Evolutionary conservation across 2,113 vertebrate species (phyloP).

Genomic region (Ptilorrhoa leucosticta): DNA sequence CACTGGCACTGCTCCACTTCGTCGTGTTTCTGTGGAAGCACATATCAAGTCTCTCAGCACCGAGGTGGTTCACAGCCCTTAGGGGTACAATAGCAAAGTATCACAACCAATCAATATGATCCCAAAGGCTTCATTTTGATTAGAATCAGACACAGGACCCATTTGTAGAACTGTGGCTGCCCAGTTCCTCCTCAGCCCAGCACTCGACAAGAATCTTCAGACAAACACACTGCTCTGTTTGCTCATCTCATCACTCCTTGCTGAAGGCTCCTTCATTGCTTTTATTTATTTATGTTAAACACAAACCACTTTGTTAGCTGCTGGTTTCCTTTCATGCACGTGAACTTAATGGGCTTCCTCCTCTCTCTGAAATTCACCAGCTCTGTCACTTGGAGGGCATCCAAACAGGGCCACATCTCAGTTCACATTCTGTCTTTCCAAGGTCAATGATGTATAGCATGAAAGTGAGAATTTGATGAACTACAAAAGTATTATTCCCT

Average conservation of each 20-base stretch:
- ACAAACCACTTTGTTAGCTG: constrained; percentile 9
- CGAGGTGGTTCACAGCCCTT: background rate
- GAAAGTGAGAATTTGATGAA: constrained; percentile 40
- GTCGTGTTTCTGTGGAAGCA: background rate
- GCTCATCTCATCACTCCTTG: background rate
- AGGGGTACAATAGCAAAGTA: background rate
- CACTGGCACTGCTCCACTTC: background rate
- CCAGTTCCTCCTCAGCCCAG: background rate
- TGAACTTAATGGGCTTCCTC: background rate
- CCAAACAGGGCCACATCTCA: background rate
- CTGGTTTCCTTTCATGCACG: background rate
- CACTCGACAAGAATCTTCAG: background rate
- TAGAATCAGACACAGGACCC: background rate
- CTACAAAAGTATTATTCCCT: constrained; percentile 5
- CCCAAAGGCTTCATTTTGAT: background rate
- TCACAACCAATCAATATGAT: background rate
- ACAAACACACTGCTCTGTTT: background rate
- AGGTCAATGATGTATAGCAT: background rate
- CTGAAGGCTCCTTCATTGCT: background rate
- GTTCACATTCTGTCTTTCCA: background rate
- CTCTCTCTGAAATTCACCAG: background rate
- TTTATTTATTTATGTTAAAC: constrained; percentile 22
- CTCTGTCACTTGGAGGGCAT: background rate
- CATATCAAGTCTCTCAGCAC: background rate
- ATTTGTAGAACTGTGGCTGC: background rate